Conservation (phyloP, 2,797 vertebrate genomes). For the Epinephelus awoara region DNA sequence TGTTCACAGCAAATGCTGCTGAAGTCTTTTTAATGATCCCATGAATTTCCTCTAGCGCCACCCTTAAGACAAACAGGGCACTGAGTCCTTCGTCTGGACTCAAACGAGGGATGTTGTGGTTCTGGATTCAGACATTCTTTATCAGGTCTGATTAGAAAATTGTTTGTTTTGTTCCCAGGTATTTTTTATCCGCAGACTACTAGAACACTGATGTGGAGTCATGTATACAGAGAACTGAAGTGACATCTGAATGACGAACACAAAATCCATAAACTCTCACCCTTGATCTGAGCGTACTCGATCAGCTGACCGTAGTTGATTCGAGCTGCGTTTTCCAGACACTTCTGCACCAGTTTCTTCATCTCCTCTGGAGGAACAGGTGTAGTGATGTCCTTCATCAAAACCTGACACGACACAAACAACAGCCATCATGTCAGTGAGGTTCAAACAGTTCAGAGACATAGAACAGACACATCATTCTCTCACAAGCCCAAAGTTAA, state of each 20-base stretch:
- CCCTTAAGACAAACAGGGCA: no score
- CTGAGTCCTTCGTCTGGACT: no score
- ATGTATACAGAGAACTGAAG: no score
- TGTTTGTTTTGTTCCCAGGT: no score
- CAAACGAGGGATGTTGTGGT: no score
- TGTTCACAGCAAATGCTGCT: no score
- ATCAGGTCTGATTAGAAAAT: no score
- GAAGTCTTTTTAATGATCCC: no score
- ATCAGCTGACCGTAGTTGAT: slow-evolving; percentile 97
- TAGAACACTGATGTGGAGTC: no score
- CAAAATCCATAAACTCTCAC: slow-evolving; percentile 35
- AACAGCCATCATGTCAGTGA: background rate
- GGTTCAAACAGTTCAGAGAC: background rate
- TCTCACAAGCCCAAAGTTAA: background rate
- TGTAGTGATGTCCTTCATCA: slow-evolving; percentile 98
- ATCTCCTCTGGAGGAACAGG: slow-evolving; percentile 94
- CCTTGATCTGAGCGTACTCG: slow-evolving; percentile 93
- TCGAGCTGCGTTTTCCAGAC: slow-evolving; percentile 94
- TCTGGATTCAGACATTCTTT: no score
- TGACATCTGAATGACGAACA: background rate
- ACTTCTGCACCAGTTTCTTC: slow-evolving; percentile 93
- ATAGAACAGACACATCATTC: background rate
- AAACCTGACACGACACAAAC: slow-evolving; percentile 83
- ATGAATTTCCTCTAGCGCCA: no score
- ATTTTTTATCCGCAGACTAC: no score